Conservation (phyloP, 2,888 invertebrate species). For the Merodon equestris region DNA sequence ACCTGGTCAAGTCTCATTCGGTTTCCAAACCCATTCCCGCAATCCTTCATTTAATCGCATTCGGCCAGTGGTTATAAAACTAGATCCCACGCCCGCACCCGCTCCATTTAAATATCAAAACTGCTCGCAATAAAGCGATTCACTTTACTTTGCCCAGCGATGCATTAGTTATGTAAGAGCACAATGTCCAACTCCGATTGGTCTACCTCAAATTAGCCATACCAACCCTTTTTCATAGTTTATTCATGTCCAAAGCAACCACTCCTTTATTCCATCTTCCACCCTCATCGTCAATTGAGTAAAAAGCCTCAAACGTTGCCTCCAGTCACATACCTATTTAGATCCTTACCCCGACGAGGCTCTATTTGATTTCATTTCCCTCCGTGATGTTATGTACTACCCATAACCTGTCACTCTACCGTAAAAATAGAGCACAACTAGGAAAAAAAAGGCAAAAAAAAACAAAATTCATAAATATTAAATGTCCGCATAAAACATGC, state of each 20-base stretch:
- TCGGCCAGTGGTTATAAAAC: no score
- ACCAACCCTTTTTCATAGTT: constrained; percentile 32
- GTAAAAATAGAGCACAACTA: constrained; percentile 28
- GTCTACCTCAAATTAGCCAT: constrained; percentile 39
- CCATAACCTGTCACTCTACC: constrained; percentile 35
- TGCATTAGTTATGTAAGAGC: constrained; percentile 33
- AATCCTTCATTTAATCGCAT: no score
- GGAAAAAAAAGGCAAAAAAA: not conserved
- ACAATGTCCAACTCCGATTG: not conserved
- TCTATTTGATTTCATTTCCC: no score
- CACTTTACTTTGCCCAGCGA: constrained; percentile 26
- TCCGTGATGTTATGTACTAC: not conserved
- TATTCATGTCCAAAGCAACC: constrained; percentile 37
- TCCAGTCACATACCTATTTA: constrained; percentile 2
- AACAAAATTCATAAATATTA: constrained; percentile 56
- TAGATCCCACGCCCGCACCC: no score
- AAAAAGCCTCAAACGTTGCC: constrained; percentile 9
- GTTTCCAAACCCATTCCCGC: no score
- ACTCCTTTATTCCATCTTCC: no score
- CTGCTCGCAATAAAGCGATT: constrained; percentile 30
- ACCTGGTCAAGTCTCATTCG: no score
- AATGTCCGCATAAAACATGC: constrained; percentile 44
- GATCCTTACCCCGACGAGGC: not conserved
- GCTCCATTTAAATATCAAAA: no score
- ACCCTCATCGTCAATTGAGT: no score